These are phyloP conservation scores for Pleuronectes platessa DNA, from an alignment of 2,113 vertebrate genomes.

Conservation along the genomic window DNA sequence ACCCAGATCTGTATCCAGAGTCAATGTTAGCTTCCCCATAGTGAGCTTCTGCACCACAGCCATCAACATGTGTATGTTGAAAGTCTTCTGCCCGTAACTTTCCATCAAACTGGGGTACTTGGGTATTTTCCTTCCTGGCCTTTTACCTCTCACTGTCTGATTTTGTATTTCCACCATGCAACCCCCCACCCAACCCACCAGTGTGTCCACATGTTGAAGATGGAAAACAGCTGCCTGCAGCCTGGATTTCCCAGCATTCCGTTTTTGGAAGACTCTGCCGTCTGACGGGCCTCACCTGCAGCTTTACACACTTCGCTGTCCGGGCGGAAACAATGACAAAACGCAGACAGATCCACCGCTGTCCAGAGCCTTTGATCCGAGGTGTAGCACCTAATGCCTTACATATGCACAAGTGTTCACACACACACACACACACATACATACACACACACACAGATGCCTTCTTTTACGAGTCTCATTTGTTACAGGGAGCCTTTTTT, in stretches of 20 bases:
- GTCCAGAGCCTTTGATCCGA: conserved; percentile 53
- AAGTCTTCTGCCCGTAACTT: conserved; percentile 1
- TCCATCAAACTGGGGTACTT: conserved; percentile 12
- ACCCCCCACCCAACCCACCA: conserved; percentile 10
- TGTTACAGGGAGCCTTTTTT: conserved; percentile 11
- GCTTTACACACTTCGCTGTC: conserved; percentile 47
- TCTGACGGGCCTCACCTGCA: conserved; percentile 42
- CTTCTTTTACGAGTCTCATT: conserved; percentile 14
- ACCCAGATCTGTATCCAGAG: too few species aligned
- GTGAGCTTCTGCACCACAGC: too few species aligned
- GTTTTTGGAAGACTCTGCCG: conserved; percentile 38
- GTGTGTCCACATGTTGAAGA: conserved; percentile 47
- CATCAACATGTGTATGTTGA: conserved; percentile 8
- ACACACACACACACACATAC: background rate
- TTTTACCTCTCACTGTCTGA: conserved; percentile 39
- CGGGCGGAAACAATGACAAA: conserved; percentile 64
- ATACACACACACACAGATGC: background rate
- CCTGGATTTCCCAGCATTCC: conserved; percentile 59
- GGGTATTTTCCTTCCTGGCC: conserved; percentile 4
- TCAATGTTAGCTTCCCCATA: too few species aligned
- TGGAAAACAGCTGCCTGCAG: conserved; percentile 65
- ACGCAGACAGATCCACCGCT: conserved; percentile 37
- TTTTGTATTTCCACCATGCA: conserved; percentile 48
- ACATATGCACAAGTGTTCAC: conserved; percentile 21
- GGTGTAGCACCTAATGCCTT: conserved; percentile 46